Evolutionary conservation across 2,797 vertebrate species (phyloP).

Genomic region (Choloepus didactylus): DNA sequence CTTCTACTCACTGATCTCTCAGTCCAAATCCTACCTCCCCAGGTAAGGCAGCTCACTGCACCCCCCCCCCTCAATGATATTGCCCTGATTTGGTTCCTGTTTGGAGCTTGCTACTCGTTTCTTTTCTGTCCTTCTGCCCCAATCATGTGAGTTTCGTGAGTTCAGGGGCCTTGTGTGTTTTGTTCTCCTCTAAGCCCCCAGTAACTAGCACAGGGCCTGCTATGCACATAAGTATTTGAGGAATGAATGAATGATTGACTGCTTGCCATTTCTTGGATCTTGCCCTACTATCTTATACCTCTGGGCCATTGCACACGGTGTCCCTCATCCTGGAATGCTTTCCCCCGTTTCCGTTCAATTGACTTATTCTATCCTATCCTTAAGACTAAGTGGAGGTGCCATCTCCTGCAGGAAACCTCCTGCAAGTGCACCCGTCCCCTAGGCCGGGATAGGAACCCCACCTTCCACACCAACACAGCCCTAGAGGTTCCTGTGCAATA

Average conservation of each 20-base stretch:
- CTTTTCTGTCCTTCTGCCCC: not conserved
- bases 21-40: not conserved
- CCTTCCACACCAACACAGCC: not conserved
- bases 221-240: not conserved
- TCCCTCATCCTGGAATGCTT: not conserved
- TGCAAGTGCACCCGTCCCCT: not conserved
- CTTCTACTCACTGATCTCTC: not conserved
- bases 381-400: not conserved
- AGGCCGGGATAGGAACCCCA: too few relatives aligned
- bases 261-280: not conserved
- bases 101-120: not conserved
- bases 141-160: not conserved
- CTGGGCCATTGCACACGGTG: too few relatives aligned
- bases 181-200: not conserved
- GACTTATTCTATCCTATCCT: too few relatives aligned
- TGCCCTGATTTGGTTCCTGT: not conserved
- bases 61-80: not conserved
- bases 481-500: not conserved
- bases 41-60: accelerated
- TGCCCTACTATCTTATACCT: not conserved
- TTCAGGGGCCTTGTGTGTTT: not conserved
- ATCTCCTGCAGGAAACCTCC: not conserved
- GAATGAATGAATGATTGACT: not conserved
- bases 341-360: not conserved
- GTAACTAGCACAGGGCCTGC: not conserved